Evolutionary conservation across 2,797 vertebrate species (phyloP).

Genomic region (Jordanella pulchra): DNA sequence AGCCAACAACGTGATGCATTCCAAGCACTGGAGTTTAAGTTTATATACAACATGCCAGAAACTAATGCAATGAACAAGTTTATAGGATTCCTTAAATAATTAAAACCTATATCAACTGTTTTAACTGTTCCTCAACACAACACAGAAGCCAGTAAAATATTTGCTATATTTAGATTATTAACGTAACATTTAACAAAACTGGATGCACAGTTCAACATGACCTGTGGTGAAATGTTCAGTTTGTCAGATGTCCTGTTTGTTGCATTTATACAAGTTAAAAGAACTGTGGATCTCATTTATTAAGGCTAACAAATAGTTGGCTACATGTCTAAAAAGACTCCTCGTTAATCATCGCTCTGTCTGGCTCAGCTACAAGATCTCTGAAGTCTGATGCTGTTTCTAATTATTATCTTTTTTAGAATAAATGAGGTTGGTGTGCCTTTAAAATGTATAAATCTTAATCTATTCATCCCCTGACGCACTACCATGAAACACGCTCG

Average conservation of each 20-base stretch:
- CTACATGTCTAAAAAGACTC: background rate
- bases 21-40: background rate
- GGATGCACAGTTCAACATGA: background rate
- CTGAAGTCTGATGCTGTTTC: background rate
- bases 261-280: background rate
- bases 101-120: background rate
- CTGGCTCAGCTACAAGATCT: background rate
- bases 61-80: background rate
- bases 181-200: background rate
- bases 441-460: background rate
- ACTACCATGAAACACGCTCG: background rate
- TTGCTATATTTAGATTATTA: background rate
- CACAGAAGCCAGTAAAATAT: background rate
- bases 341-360: background rate
- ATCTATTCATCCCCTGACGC: background rate
- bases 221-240: background rate
- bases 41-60: background rate
- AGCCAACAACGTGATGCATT: background rate
- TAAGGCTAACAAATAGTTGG: background rate
- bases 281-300: background rate
- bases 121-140: background rate
- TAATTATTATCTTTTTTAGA: background rate
- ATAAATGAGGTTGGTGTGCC: background rate
- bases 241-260: background rate
- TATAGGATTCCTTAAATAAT: background rate